phyloP scores from a whole-genome alignment of 2,797 vertebrate species.

The Pampus argenteus region DNA sequence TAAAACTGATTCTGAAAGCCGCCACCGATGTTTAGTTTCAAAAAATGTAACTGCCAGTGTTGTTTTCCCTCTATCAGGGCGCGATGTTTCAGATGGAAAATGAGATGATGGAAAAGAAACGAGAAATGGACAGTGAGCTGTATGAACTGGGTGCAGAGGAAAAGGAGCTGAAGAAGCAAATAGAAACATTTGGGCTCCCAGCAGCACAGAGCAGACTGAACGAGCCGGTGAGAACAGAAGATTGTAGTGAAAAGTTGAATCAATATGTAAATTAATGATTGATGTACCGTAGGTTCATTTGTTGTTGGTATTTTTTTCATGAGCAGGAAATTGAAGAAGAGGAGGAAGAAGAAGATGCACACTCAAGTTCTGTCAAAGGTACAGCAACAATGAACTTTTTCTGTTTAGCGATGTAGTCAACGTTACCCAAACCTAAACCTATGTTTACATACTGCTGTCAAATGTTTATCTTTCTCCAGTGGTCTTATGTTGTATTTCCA shows the following conservation, averaged over 20 bases:
- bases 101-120: slow-evolving; percentile 20
- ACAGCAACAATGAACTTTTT: not conserved
- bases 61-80: not conserved
- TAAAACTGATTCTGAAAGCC: not conserved
- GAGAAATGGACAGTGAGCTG: slow-evolving; percentile 13
- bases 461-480: no score
- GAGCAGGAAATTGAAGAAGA: slow-evolving; percentile 3
- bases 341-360: not conserved
- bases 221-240: slow-evolving; percentile 16
- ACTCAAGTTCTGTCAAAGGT: not conserved
- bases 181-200: not conserved
- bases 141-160: slow-evolving; percentile 14
- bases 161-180: slow-evolving; percentile 41
- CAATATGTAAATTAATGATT: not conserved
- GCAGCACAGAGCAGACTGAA: not conserved
- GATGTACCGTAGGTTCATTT: not conserved
- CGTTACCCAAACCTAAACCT: no score
- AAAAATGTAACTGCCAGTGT: not conserved
- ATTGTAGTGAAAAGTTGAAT: not conserved
- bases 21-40: not conserved
- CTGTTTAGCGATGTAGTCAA: no score
- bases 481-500: no score
- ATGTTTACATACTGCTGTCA: no score
- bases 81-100: slow-evolving; percentile 21
- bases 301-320: not conserved